These are phyloP conservation scores for Apotomis betuletana DNA, from an alignment of 2,888 invertebrate genomes.

Conservation along the genomic window DNA sequence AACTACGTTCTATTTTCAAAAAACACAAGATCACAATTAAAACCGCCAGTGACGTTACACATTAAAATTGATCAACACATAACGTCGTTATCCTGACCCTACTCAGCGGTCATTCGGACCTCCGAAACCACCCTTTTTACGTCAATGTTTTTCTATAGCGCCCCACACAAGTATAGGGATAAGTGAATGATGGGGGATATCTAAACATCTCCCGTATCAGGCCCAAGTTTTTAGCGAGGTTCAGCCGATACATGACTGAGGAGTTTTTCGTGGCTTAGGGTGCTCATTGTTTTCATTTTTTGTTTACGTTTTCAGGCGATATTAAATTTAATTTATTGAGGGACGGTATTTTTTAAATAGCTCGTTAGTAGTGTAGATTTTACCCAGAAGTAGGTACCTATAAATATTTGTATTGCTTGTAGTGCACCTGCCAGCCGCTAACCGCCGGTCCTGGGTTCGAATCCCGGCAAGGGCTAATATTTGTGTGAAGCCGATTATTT, in stretches of 20 bases:
- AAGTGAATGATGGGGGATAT: constrained; percentile 80
- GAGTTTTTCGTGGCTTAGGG: constrained; percentile 37
- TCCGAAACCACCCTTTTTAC: constrained; percentile 81
- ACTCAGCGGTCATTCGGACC: constrained; percentile 81
- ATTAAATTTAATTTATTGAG: constrained; percentile 16
- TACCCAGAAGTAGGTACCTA: too few species aligned
- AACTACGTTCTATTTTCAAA: background rate
- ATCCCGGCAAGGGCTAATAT: too few species aligned
- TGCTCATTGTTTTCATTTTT: constrained; percentile 37
- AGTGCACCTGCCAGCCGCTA: too few species aligned
- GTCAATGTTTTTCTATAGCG: constrained; percentile 83
- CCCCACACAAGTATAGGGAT: constrained; percentile 64
- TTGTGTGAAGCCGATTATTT: too few species aligned
- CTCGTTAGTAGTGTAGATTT: too few species aligned
- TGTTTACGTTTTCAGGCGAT: constrained; percentile 15
- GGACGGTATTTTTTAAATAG: too few species aligned
- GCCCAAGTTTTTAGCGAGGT: constrained; percentile 77
- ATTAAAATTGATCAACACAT: constrained; percentile 84
- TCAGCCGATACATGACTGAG: constrained; percentile 57
- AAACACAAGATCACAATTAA: constrained; percentile 18
- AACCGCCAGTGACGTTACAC: constrained; percentile 45
- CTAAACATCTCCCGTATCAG: constrained; percentile 81
- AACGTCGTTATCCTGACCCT: constrained; percentile 82
- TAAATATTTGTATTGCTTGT: too few species aligned
- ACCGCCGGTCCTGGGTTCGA: too few species aligned